Percentiles rank a stretch among this genome's conserved stretches.
These are phyloP conservation scores for Thysanoteuthis rhombus DNA, from an alignment of 2,888 invertebrate genomes.

Conservation along the genomic window DNA sequence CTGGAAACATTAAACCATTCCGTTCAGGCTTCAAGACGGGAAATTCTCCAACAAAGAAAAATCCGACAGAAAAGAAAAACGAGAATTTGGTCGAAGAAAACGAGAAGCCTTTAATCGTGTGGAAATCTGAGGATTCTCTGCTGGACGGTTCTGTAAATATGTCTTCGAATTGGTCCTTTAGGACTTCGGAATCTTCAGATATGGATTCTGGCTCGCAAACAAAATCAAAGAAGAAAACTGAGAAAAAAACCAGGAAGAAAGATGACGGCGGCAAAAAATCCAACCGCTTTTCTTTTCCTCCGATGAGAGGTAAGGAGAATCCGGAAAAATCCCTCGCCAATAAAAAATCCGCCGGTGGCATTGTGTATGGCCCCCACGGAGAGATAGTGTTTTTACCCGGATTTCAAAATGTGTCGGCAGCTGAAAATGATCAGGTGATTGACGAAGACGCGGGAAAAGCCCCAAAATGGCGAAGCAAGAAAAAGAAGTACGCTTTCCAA, in stretches of 20 bases:
- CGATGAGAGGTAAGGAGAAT: not conserved
- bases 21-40: not conserved
- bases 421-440: conserved; percentile 33
- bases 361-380: conserved; percentile 50
- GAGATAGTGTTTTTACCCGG: conserved; percentile 51
- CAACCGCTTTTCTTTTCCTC: not conserved
- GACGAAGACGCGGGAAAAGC: conserved; percentile 39
- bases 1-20: conserved; percentile 33
- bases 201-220: not conserved
- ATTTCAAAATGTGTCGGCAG: conserved; percentile 37
- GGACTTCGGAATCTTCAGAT: not conserved
- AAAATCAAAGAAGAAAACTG: not conserved
- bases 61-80: not conserved
- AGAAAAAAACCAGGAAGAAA: not conserved
- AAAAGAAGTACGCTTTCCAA: conserved; percentile 47
- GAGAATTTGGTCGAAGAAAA: not conserved
- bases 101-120: not conserved
- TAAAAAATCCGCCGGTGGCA: conserved; percentile 52
- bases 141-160: not conserved
- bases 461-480: conserved; percentile 45
- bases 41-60: not conserved
- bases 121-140: not conserved
- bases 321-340: not conserved
- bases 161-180: not conserved
- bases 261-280: not conserved